A percentile compares a stretch with the other conserved stretches of the same genome.
phyloP scores from a whole-genome alignment of 2,888 invertebrate species.

The Sesamia inferens region DNA sequence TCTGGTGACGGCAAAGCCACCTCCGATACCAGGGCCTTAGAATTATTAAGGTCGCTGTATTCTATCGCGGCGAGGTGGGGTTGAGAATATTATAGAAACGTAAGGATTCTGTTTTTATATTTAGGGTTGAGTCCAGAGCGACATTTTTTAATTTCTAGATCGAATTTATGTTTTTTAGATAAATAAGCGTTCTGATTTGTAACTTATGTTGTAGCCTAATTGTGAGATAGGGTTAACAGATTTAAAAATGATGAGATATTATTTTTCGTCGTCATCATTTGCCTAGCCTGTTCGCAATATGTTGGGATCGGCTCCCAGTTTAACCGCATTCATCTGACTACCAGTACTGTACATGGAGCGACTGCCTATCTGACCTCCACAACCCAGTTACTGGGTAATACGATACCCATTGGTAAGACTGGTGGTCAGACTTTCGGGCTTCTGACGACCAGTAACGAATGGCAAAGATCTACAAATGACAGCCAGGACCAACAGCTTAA shows the following conservation, averaged over 20 bases:
- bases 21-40: slow-evolving; percentile 94
- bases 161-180: slow-evolving; percentile 19
- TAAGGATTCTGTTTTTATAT: slow-evolving; percentile 72
- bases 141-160: slow-evolving; percentile 40
- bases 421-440: no score
- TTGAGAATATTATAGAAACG: slow-evolving; percentile 70
- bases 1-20: slow-evolving; percentile 81
- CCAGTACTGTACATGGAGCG: no score
- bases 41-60: slow-evolving; percentile 95
- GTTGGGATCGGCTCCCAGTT: no score
- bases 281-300: no score
- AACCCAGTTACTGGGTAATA: no score
- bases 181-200: slow-evolving; percentile 32
- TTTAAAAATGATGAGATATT: background rate
- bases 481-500: no score
- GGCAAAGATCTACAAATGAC: no score
- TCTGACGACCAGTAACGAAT: no score
- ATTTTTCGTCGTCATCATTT: no score
- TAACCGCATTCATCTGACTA: no score
- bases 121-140: slow-evolving; percentile 70
- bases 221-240: background rate
- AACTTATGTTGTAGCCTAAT: slow-evolving; percentile 20
- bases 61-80: slow-evolving; percentile 96
- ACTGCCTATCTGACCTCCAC: no score
- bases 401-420: no score